Base-by-base conservation (phyloP, 2,888 invertebrate genomes). In the Dasypolia templi region DNA sequence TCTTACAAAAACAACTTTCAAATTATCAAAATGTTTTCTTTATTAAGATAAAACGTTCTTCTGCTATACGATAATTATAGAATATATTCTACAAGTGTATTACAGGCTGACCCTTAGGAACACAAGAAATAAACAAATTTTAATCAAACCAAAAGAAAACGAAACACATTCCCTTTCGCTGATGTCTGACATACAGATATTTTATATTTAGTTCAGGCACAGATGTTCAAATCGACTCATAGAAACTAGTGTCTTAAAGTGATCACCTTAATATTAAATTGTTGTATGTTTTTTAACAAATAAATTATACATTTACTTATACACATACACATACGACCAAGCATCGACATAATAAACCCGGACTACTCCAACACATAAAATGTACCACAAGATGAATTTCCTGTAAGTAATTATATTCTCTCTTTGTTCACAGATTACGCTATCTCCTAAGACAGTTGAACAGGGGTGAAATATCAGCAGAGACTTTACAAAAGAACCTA, bases 401-500 rank as follows among this genome's bases (percentile, higher is more conserved):
- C n/a, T 49, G n/a, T 35, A 59, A 80, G 69, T 85, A 81, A 81
- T 72, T 59, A 22, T 74, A 63, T 69, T 76, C 69, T 88, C 83
- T 90, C 84, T 89, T 95, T 96, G 93, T 93, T 94, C 97, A 81
- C 97, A 99, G 99, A 97, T 97, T 99, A 94, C 98, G 99, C 93
- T 98, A 98, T 96, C 97, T 99, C 92, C 97, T 99, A 92, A 98
- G 98, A 93, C 98, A 98, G 94, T 97, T 99, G 91, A 98, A 98
- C 93, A 97, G 97, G 93, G 99, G 99, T 92, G 98, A 99, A 96
- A 97, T 99, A 91, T 97, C 98, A 49, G 97, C 98, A 87, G 98
- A 99, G 93, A 97, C 99, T 85, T 97, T 99, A 90, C 98, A 98
- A 96, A 98, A 98, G 94, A 99, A 99, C 96, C 97, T 99, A 86